Evolutionary conservation across 1,140 invertebrate genomes (phyloP), one percentile per base, ranked within the genome.

Genomic region (Brachionus plicatilis): DNA sequence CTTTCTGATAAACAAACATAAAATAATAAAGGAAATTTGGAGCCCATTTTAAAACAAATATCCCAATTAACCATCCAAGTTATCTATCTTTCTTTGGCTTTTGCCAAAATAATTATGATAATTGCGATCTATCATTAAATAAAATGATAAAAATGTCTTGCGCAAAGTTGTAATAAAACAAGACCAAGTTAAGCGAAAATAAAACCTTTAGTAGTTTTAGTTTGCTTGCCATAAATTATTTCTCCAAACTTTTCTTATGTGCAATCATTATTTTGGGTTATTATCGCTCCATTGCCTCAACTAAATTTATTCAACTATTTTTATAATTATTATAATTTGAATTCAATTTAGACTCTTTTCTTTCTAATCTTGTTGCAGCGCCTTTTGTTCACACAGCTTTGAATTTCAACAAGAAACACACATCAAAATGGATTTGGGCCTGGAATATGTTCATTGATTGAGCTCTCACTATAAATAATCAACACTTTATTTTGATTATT

Each of bases 111-210:
- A 72, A 72, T 72, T 72, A 72, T 72, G 17, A 72, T 72, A 72
- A 72, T 72, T 72, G 9, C 33, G 17, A 45, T 20, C 29, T 20
- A 20, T 72, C 41, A 41, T 43, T 17, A 72, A 20, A 72, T 72
- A 41, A 72, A 72, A 72, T 43, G 66, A 68, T 68, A 68, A 72
- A 72, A 72, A 72, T 72, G 68, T 72, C 68, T 72, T 72, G 17
- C 29, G 9, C 14, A 17, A 72, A 72, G 17, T 43, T 20, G 4
- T 12, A 43, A 20, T 41, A 72, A 41, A 72, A 41, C 8, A 41
- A 41, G 37, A 72, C 41, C 53, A 60, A 60, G 17, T 60, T 60
- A 27, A 60, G 53, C 53, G 53, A 60, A 60, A 60, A 72, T 41
- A 72, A 72, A 20, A 41, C 68, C 68, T 68, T 68, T 68, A 68